These are phyloP conservation scores for Limosa lapponica DNA, from an alignment of 2,797 vertebrate species.

Conservation along the genomic window DNA sequence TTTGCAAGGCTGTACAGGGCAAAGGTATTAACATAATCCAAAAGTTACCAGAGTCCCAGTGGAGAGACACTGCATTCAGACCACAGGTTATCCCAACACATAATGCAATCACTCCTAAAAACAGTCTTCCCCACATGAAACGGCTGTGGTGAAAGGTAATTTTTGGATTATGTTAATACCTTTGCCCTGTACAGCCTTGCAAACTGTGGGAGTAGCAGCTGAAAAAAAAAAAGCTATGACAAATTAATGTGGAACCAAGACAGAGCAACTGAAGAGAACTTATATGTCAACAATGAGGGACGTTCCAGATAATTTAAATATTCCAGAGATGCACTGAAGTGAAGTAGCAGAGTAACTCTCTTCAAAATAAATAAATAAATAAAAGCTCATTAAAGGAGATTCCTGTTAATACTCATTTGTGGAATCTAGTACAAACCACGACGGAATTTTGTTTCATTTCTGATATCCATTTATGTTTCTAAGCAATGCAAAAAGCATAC, in stretches of 20 bases:
- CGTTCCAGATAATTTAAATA: neutral
- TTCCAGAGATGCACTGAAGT: neutral
- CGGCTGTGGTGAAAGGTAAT: neutral
- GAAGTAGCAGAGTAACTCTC: neutral
- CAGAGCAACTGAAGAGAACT: neutral
- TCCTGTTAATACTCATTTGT: neutral
- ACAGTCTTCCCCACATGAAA: neutral
- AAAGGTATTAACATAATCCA: neutral
- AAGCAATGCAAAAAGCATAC: neutral
- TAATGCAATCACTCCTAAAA: neutral
- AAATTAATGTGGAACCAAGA: neutral
- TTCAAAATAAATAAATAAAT: neutral
- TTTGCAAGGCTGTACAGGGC: neutral
- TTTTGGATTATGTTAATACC: too few species aligned
- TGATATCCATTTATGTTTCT: neutral
- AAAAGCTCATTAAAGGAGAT: neutral
- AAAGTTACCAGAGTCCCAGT: neutral
- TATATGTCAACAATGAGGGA: accelerated
- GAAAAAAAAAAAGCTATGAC: too few species aligned
- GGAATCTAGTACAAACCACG: neutral
- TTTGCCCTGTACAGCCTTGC: too few species aligned
- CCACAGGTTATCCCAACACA: neutral
- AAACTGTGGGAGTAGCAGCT: too few species aligned
- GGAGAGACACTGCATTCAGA: neutral
- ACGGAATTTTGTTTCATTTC: neutral